Evolutionary conservation across 2,113 vertebrate genomes (phyloP).

Genomic region (Paradisaea rubra): DNA sequence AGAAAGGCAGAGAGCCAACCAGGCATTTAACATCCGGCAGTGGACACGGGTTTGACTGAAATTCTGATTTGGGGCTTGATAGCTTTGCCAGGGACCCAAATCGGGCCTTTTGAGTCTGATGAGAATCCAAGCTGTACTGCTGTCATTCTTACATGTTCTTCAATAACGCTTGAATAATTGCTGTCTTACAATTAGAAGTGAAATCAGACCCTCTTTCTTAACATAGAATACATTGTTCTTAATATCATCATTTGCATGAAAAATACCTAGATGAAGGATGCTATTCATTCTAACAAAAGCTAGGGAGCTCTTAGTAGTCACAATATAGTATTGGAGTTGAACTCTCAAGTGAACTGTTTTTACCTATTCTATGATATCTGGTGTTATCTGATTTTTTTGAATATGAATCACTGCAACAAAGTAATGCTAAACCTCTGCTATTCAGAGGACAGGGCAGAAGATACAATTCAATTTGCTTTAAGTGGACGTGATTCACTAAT

Average conservation of each 20-base stretch:
- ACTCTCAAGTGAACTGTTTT: background rate
- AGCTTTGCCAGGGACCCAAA: background rate
- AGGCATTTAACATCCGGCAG: background rate
- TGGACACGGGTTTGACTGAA: background rate
- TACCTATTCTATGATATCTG: background rate
- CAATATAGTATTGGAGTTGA: background rate
- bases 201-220: background rate
- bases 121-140: background rate
- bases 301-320: background rate
- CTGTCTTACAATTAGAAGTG: background rate
- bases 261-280: background rate
- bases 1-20: background rate
- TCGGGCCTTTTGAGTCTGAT: background rate
- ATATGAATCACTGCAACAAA: background rate
- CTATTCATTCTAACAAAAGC: background rate
- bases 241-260: background rate
- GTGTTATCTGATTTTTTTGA: background rate
- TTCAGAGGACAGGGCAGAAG: background rate
- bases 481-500: background rate
- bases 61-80: background rate
- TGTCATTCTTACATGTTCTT: background rate
- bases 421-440: background rate
- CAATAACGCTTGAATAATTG: background rate
- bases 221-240: background rate
- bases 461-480: background rate